Evolutionary conservation across 1,140 invertebrate species (phyloP).

Genomic region (Dendroctonus valens): DNA sequence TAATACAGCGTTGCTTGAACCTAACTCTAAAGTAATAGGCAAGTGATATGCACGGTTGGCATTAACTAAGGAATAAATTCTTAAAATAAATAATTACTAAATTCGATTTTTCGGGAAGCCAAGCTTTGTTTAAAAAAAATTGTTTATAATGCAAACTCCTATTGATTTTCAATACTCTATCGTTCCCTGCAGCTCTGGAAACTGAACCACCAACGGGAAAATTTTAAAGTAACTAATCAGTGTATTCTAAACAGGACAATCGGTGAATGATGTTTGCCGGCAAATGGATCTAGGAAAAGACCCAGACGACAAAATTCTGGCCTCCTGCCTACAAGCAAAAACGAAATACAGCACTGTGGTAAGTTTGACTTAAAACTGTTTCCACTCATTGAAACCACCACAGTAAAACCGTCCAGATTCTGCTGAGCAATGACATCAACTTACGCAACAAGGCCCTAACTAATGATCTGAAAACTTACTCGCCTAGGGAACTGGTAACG

Average conservation of each 20-base stretch:
- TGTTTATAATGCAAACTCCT: too few species aligned
- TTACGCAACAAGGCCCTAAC: constrained; percentile 37
- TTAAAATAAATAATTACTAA: not conserved
- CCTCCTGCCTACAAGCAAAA: constrained; percentile 37
- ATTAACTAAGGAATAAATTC: not conserved
- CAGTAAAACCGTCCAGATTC: constrained; percentile 21
- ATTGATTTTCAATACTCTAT: too few species aligned
- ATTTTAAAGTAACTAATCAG: not conserved
- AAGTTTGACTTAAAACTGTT: constrained; percentile 13
- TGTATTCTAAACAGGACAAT: constrained; percentile 36
- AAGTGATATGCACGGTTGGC: not conserved
- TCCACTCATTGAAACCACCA: not conserved
- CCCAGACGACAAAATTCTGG: constrained; percentile 42
- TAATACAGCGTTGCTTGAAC: constrained; percentile 25
- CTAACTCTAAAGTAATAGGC: constrained; percentile 36
- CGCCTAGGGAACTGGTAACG: constrained; percentile 31
- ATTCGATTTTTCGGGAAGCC: too few species aligned
- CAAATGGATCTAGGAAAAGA: constrained; percentile 36
- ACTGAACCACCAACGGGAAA: too few species aligned
- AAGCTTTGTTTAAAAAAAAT: not conserved
- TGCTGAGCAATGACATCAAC: constrained; percentile 40
- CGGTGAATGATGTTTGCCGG: constrained; percentile 33
- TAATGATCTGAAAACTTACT: constrained; percentile 28
- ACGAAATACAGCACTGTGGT: constrained; percentile 40
- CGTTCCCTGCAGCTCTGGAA: too few species aligned